Conservation (phyloP, 2,113 vertebrate genomes). For the Rhineura floridana region DNA sequence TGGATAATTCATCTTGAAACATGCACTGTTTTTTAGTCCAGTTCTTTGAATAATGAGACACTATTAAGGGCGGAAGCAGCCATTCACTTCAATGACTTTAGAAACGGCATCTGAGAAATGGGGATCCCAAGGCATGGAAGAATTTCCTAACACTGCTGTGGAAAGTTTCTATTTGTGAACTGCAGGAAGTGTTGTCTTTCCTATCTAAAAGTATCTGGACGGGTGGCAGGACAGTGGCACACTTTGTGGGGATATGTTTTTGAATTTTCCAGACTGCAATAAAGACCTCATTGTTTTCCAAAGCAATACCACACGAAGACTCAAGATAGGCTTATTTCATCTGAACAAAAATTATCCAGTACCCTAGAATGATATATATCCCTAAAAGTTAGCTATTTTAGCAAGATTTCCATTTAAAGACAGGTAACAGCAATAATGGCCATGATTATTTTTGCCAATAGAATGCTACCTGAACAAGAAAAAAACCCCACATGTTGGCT, state of each 20-base stretch:
- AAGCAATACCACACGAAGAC: background rate
- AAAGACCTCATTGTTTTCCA: background rate
- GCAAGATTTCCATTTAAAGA: background rate
- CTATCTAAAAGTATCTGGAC: background rate
- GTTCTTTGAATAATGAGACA: slow-evolving; percentile 2
- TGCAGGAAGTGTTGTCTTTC: background rate
- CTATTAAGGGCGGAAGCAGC: background rate
- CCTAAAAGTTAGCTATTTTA: background rate
- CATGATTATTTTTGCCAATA: background rate
- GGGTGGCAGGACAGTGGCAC: background rate
- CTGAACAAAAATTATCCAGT: background rate
- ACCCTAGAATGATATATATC: too few species aligned
- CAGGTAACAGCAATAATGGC: background rate
- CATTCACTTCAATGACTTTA: slow-evolving; percentile 1
- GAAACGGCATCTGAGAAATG: background rate
- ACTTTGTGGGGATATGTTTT: background rate
- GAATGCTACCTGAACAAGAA: background rate
- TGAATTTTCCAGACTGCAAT: background rate
- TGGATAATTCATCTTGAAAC: background rate
- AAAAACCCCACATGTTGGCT: background rate
- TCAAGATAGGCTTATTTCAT: background rate
- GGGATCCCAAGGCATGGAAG: slow-evolving; percentile 7
- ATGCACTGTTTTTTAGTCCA: slow-evolving; percentile 6
- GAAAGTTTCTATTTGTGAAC: slow-evolving; percentile 9
- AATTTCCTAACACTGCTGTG: background rate